These are phyloP conservation scores for Meliscaeva auricollis DNA, from an alignment of 2,888 invertebrate species.

Conservation along the genomic window DNA sequence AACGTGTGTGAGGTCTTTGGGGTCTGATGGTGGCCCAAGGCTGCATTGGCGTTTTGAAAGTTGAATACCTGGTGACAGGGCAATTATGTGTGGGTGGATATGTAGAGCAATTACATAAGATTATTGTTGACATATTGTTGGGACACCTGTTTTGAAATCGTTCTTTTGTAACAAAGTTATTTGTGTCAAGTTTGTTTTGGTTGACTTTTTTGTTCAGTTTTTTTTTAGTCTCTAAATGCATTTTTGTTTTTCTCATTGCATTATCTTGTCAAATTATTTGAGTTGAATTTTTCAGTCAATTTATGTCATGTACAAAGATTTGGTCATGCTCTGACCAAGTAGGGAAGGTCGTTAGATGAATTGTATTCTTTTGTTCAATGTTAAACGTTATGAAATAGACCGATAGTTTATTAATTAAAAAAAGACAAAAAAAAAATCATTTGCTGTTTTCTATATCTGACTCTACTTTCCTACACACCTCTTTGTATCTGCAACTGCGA, in stretches of 20 bases:
- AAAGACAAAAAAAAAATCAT: too few relatives aligned
- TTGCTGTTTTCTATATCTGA: too few relatives aligned
- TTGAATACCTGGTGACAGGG: conserved; percentile 60
- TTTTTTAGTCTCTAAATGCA: neutral
- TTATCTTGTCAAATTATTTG: neutral
- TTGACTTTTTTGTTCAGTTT: neutral
- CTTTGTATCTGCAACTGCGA: too few relatives aligned
- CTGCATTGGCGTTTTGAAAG: conserved; percentile 63
- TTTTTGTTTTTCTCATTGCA: neutral
- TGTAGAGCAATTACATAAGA: conserved; percentile 50
- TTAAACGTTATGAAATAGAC: too few relatives aligned
- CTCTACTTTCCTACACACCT: too few relatives aligned
- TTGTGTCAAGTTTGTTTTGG: conserved; percentile 42
- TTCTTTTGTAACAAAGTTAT: conserved; percentile 11
- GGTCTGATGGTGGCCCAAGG: conserved; percentile 46
- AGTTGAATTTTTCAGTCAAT: neutral
- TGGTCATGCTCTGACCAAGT: too few relatives aligned
- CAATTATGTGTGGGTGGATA: conserved; percentile 71
- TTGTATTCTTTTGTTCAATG: too few relatives aligned
- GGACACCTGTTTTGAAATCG: conserved; percentile 45
- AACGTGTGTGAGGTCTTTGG: conserved; percentile 42
- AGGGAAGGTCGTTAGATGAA: too few relatives aligned
- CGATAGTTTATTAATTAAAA: too few relatives aligned
- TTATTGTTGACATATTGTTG: conserved; percentile 50
- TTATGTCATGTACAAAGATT: too few relatives aligned